Evolutionary conservation across 2,797 vertebrate genomes (phyloP).

Genomic region (Alfaro cultratus): DNA sequence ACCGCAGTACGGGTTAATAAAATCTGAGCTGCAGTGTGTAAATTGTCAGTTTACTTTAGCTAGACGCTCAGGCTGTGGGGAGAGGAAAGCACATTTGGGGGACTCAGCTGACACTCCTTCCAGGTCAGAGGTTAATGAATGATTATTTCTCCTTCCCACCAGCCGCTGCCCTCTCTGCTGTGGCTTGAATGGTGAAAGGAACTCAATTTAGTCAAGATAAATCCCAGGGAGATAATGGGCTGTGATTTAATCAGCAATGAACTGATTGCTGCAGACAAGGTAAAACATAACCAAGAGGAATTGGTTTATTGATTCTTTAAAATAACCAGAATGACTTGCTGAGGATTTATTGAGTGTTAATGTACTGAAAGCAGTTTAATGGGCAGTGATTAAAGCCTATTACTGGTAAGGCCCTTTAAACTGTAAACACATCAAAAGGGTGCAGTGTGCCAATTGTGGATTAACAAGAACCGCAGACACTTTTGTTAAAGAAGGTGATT

Average conservation of each 20-base stretch:
- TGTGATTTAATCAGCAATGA: conserved; percentile 75
- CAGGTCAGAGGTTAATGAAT: conserved; percentile 84
- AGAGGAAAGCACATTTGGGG: conserved; percentile 42
- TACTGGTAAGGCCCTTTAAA: conserved; percentile 32
- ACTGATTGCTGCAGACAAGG: conserved; percentile 72
- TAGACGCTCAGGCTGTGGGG: conserved; percentile 32
- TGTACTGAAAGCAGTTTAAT: conserved; percentile 71
- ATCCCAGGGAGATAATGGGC: conserved; percentile 76
- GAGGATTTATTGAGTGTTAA: conserved; percentile 59
- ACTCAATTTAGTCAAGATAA: conserved; percentile 77
- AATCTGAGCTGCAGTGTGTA: conserved; percentile 59
- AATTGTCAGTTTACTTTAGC: conserved; percentile 68
- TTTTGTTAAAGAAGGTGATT: background rate
- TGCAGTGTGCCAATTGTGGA: background rate
- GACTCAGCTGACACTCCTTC: conserved; percentile 71
- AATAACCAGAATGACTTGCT: conserved; percentile 42
- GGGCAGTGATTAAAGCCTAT: conserved; percentile 58
- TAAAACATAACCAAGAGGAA: conserved; percentile 75
- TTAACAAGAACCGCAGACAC: conserved; percentile 8
- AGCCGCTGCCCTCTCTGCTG: conserved; percentile 73
- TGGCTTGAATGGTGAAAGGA: conserved; percentile 74
- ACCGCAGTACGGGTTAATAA: conserved; percentile 66
- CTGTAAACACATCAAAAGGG: conserved; percentile 42
- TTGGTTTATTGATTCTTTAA: conserved; percentile 75
- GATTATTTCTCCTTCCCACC: conserved; percentile 81